Evolutionary conservation across 2,888 invertebrate genomes (phyloP).

Genomic region (Hoplodrina ambigua): DNA sequence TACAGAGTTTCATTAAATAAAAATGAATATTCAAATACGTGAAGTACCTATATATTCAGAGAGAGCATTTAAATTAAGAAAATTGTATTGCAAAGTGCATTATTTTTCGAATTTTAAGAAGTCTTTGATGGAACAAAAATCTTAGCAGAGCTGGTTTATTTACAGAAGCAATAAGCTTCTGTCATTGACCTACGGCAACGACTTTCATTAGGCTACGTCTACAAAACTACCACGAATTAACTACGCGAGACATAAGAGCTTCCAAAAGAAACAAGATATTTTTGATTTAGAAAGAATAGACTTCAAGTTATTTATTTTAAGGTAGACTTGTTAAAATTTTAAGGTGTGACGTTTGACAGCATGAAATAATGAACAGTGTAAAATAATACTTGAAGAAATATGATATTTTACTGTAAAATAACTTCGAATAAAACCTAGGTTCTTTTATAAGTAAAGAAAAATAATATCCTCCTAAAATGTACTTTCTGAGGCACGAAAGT

Average conservation of each 20-base stretch:
- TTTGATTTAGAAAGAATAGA: no score
- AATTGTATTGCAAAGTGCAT: conserved; percentile 2
- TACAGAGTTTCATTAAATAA: conserved; percentile 43
- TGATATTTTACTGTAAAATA: no score
- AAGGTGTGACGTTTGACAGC: no score
- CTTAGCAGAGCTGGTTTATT: conserved; percentile 3
- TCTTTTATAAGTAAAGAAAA: no score
- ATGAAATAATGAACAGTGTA: no score
- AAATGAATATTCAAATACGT: conserved; percentile 49
- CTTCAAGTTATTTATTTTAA: no score
- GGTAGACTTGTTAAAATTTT: no score
- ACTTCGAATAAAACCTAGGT: no score
- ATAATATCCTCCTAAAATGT: no score
- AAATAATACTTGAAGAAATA: background rate
- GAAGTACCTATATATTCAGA: conserved; percentile 37
- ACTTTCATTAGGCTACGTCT: conserved; percentile 22
- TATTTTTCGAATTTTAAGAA: background rate
- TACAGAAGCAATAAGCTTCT: background rate
- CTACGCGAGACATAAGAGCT: background rate
- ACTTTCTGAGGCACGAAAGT: no score
- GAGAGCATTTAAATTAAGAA: conserved; percentile 2
- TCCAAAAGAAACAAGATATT: background rate
- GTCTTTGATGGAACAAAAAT: conserved; percentile 20
- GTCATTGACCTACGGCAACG: conserved; percentile 17
- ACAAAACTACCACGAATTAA: conserved; percentile 23